phyloP scores from a whole-genome alignment of 2,888 invertebrate species.

The Caenorhabditis afra region DNA sequence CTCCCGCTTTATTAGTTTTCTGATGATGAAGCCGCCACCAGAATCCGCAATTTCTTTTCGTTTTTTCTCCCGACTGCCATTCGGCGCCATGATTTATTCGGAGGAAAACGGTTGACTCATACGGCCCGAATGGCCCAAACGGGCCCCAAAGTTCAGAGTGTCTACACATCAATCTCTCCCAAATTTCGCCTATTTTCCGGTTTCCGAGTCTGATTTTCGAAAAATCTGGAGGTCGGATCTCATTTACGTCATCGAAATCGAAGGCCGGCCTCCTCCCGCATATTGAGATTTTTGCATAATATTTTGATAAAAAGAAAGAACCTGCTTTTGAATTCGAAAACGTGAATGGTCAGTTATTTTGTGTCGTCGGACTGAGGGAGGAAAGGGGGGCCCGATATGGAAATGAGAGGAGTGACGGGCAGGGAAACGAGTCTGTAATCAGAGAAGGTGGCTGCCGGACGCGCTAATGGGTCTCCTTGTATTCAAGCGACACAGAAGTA shows the following conservation, averaged over 20 bases:
- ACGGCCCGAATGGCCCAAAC: too few species aligned
- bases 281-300: constrained; percentile 48
- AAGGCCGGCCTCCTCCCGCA: constrained; percentile 8
- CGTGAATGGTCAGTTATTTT: constrained; percentile 38
- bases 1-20: constrained; percentile 37
- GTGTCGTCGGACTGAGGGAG: background rate
- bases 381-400: constrained; percentile 3
- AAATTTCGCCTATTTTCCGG: background rate
- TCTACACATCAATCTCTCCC: background rate
- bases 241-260: constrained; percentile 35
- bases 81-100: constrained; percentile 7
- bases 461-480: constrained; percentile 1
- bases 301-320: constrained; percentile 40
- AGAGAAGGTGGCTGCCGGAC: constrained; percentile 1
- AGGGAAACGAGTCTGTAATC: constrained; percentile 8
- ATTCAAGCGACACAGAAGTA: constrained; percentile 1
- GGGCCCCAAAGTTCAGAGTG: background rate
- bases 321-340: constrained; percentile 11
- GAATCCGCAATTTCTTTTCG: background rate
- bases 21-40: constrained; percentile 26
- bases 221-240: constrained; percentile 41
- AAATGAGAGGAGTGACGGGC: constrained; percentile 18
- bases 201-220: constrained; percentile 3
- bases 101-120: background rate
- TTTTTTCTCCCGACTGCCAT: background rate